Evolutionary conservation across 92 coral and sea anemone species (phyloP).

Genomic region (Palythoa caribaeorum): DNA sequence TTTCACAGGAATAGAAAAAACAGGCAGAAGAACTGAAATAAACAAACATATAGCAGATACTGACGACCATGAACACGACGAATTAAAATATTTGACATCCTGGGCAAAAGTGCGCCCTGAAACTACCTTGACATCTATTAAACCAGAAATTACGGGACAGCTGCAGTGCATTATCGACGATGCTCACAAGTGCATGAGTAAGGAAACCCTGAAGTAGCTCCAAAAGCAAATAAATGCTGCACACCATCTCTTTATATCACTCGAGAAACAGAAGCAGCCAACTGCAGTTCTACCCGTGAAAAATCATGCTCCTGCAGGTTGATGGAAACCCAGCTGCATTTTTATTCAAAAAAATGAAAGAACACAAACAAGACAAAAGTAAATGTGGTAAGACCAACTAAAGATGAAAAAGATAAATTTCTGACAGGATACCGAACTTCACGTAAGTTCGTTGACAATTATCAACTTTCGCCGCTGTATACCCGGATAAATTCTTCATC

Average conservation of each 20-base stretch:
- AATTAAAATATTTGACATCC: constrained; percentile 7
- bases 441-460: constrained; percentile 20
- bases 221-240: constrained; percentile 48
- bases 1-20: constrained; percentile 24
- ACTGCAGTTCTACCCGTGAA: constrained; percentile 26
- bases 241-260: constrained; percentile 41
- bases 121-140: constrained; percentile 18
- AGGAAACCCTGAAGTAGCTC: constrained; percentile 33
- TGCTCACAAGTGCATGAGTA: constrained; percentile 15
- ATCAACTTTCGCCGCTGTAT: not conserved
- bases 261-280: constrained; percentile 42
- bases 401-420: constrained; percentile 48
- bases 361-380: constrained; percentile 56
- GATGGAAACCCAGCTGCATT: constrained; percentile 59
- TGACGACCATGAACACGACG: not conserved
- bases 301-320: constrained; percentile 45
- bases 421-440: constrained; percentile 33
- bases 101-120: constrained; percentile 18
- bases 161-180: constrained; percentile 24
- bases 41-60: not conserved
- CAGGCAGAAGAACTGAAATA: not conserved
- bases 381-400: constrained; percentile 58
- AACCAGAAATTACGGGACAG: constrained; percentile 32
- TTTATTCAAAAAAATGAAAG: constrained; percentile 61
- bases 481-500: not conserved